phyloP scores from a whole-genome alignment of 1,140 invertebrate species.

The honey bee (Apis mellifera) region Amel_HAv3.1 CM009943.2:5487001-5487500 shows the following conservation, averaged over 20 bases:
- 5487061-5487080: neutral
- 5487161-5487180: neutral
- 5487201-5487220: neutral
- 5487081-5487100: neutral
- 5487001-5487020: neutral
- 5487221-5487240: neutral
- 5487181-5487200: neutral
- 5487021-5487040: neutral
- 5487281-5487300: neutral
- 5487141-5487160: neutral
- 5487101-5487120: neutral
- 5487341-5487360: constrained; percentile 44
- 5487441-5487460: constrained; percentile 54
- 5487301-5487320: constrained; percentile 18
- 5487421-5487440: constrained; percentile 33
- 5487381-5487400: constrained; percentile 55
- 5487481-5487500: constrained; percentile 15
- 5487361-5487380: constrained; percentile 42
- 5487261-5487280: neutral
- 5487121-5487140: neutral
- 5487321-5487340: constrained; percentile 31
- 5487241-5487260: neutral
- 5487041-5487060: neutral
- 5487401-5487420: constrained; percentile 53
- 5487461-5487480: constrained; percentile 20